Base-by-base conservation (phyloP, 2,888 invertebrate species). In the Syritta pipiens region DNA sequence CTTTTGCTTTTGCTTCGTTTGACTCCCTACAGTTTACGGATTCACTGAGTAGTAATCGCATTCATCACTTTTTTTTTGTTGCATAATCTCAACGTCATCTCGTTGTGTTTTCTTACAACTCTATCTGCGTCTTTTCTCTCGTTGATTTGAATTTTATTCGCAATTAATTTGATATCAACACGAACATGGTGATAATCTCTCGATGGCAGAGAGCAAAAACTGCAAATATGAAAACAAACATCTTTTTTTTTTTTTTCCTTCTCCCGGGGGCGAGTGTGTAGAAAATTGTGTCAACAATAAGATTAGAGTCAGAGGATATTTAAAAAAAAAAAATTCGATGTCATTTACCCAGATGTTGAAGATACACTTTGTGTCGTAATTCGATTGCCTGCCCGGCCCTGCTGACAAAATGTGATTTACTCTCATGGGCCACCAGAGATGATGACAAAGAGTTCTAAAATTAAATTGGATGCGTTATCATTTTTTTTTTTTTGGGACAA, bases 401-500 rank as follows among this genome's bases (percentile, higher is more conserved):
- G n/a, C n/a, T 68, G 75, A 49, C 57, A 62, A 59, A 62, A n/a
- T n/a, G 55, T 49, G 55, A 67, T 75, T 69, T 62, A 76, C 62
- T 76, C n/a, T n/a, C 69, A 76, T 55, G 48, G 55, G 55, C 37
- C 6, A 14, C 7, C 37, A 37, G 17, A 37, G 24, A 40, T 22
- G 57, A 28, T 76, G 75, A 75, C 60, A 53, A 59, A 75, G 51
- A 26, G 68, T 60, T 68, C 53, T 55, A 60, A 75, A 68, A 60
- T 57, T 69, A 69, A 75, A 75, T 62, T 62, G 48, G 48, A 51
- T 10, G 68, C 55, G 48, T 46, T 53, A 62, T 60, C 74, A 44
- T 40, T 35, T 44, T 28, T n/a, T n/a, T n/a, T n/a, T n/a, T n/a
- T n/a, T n/a, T n/a, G n/a, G n/a, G n/a, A n/a, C n/a, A n/a, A n/a